These are phyloP conservation scores for Lepidurus couesii DNA, from an alignment of 1,140 invertebrate species.

Conservation along the genomic window DNA sequence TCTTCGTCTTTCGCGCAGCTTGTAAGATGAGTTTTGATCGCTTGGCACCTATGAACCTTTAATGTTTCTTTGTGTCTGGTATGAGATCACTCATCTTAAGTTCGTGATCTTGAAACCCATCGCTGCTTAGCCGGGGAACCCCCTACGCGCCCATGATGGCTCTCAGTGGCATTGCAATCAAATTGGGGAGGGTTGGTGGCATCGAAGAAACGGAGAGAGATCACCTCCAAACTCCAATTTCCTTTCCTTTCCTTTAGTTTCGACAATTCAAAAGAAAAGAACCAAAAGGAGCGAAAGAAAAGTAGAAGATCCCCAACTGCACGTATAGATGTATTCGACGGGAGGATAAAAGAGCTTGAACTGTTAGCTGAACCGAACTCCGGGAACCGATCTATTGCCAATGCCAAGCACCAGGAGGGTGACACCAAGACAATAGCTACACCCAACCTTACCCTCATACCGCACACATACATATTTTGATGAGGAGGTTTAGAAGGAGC, in stretches of 20 bases:
- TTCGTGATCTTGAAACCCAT: not conserved
- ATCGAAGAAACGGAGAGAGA: not conserved
- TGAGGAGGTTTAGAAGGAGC: slow-evolving; percentile 3
- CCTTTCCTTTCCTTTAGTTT: too few relatives aligned
- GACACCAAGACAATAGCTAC: slow-evolving; percentile 16
- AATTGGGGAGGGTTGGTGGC: not conserved
- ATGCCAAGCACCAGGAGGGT: slow-evolving; percentile 17
- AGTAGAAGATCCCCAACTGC: too few relatives aligned
- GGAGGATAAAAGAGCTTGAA: too few relatives aligned
- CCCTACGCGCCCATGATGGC: not conserved
- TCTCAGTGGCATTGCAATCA: not conserved
- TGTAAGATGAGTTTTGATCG: too few relatives aligned
- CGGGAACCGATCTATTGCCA: slow-evolving; percentile 6
- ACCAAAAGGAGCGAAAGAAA: too few relatives aligned
- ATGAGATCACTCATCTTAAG: not conserved
- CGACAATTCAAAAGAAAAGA: too few relatives aligned
- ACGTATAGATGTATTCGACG: too few relatives aligned
- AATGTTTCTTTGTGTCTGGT: not conserved
- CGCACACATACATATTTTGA: slow-evolving; percentile 22
- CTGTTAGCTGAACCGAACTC: not conserved
- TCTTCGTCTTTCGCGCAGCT: too few relatives aligned
- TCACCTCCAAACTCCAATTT: too few relatives aligned
- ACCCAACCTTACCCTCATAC: not conserved
- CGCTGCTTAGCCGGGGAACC: not conserved
- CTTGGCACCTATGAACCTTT: too few relatives aligned